phyloP scores from a whole-genome alignment of 2,113 vertebrate species.

The Tichodroma muraria region DNA sequence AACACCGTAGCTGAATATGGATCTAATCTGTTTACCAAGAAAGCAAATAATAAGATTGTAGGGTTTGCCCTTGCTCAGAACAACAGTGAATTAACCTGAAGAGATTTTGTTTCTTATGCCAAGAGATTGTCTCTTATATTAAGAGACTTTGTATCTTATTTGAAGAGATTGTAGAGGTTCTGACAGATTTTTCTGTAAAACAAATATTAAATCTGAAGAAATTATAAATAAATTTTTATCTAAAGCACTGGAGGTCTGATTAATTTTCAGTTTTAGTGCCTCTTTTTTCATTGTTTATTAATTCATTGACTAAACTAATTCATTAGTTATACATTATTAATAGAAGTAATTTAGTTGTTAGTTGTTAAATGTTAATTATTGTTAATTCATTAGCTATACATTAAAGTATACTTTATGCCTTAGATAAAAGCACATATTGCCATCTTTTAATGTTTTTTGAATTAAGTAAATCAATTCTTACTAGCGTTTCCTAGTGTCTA shows the following conservation, averaged over 20 bases:
- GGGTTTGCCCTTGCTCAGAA: not conserved
- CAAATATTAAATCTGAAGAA: not conserved
- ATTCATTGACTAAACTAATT: not conserved
- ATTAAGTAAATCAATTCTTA: not conserved
- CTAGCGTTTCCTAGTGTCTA: not conserved
- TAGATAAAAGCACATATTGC: not conserved
- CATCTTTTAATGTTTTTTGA: not conserved
- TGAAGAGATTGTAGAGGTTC: not conserved
- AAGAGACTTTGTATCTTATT: not conserved
- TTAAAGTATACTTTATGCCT: not conserved
- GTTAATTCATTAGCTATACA: not conserved
- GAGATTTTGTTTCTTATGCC: not conserved
- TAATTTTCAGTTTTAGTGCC: not conserved
- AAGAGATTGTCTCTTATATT: not conserved
- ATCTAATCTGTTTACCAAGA: conserved; percentile 11
- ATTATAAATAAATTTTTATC: not conserved
- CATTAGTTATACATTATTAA: not conserved
- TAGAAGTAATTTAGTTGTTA: not conserved
- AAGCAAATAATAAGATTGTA: not conserved
- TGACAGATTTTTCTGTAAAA: not conserved
- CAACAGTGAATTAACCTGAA: conserved; percentile 14
- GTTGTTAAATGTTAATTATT: not conserved
- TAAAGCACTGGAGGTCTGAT: not conserved
- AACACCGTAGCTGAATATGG: not conserved
- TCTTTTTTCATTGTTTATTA: not conserved